phyloP scores from a whole-genome alignment of 2,888 invertebrate genomes.

The Philaethria dido region DNA sequence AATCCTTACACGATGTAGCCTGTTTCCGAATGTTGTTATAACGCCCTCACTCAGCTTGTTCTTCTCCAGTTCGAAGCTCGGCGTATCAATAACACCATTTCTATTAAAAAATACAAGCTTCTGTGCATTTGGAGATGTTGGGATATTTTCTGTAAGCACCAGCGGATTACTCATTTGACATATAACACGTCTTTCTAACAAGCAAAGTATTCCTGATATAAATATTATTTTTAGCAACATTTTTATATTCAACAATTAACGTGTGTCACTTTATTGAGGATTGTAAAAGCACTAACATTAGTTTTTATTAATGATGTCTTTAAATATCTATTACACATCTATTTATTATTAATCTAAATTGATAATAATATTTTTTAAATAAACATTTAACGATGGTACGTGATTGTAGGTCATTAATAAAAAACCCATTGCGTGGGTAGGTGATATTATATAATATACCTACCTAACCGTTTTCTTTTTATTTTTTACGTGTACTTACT shows the following conservation, averaged over 20 bases:
- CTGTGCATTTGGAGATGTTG: background rate
- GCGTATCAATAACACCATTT: background rate
- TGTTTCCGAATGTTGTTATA: constrained; percentile 17
- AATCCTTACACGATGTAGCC: constrained; percentile 11
- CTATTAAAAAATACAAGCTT: background rate
- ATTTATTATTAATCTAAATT: background rate
- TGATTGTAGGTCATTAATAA: background rate
- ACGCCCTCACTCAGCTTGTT: background rate
- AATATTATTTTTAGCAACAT: constrained; percentile 9
- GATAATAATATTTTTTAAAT: background rate
- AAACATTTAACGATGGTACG: background rate
- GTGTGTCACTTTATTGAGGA: constrained; percentile 18
- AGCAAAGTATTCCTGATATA: background rate
- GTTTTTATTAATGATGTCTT: constrained; percentile 8
- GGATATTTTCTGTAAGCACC: background rate
- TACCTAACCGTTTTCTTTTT: too few relatives aligned
- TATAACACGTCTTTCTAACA: background rate
- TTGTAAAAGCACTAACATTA: background rate
- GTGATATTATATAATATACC: too few relatives aligned
- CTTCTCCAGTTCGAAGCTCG: background rate
- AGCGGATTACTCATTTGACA: background rate
- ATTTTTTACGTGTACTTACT: too few relatives aligned
- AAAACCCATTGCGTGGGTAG: background rate
- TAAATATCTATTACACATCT: constrained; percentile 21
- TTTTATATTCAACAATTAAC: background rate